phyloP scores from a whole-genome alignment of 2,797 vertebrate genomes.

The Gephyroberyx darwinii region DNA sequence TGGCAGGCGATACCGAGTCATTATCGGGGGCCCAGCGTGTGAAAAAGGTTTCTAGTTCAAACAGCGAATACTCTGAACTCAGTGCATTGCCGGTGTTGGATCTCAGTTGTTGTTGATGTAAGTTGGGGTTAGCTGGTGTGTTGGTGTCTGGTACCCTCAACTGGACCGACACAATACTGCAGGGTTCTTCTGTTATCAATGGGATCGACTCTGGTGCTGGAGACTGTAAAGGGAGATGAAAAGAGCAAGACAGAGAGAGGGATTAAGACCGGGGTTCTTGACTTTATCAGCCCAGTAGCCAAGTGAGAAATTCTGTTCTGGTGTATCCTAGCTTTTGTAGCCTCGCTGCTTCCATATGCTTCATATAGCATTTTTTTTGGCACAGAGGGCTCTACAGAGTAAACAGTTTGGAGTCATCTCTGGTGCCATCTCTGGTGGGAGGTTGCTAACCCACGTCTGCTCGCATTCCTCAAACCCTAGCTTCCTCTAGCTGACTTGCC shows the following conservation, averaged over 20 bases:
- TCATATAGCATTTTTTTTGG: too few species aligned
- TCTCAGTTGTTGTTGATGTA: conserved; percentile 32
- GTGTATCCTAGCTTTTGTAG: too few species aligned
- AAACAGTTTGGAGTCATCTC: too few species aligned
- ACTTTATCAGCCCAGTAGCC: too few species aligned
- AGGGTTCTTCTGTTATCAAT: conserved; percentile 27
- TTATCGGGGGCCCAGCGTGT: conserved; percentile 71
- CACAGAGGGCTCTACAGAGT: too few species aligned
- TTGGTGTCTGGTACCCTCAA: conserved; percentile 51
- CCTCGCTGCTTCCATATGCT: too few species aligned
- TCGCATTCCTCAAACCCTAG: too few species aligned
- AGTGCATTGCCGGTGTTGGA: conserved; percentile 12
- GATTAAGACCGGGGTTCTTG: neutral
- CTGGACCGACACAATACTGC: conserved; percentile 25
- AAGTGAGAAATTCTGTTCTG: too few species aligned
- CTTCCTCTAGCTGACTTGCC: too few species aligned
- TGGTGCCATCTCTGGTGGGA: too few species aligned
- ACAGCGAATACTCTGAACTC: conserved; percentile 66
- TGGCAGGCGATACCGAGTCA: conserved; percentile 20
- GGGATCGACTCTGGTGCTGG: conserved; percentile 27
- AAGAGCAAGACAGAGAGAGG: neutral
- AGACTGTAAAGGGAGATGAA: conserved; percentile 25
- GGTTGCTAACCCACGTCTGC: too few species aligned
- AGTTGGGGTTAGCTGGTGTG: conserved; percentile 31
- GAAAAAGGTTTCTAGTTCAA: conserved; percentile 75